A percentile compares a stretch with the other conserved stretches of the same genome.
Conservation (phyloP, 2,888 invertebrate genomes). For the Melinaea marsaeus region DNA sequence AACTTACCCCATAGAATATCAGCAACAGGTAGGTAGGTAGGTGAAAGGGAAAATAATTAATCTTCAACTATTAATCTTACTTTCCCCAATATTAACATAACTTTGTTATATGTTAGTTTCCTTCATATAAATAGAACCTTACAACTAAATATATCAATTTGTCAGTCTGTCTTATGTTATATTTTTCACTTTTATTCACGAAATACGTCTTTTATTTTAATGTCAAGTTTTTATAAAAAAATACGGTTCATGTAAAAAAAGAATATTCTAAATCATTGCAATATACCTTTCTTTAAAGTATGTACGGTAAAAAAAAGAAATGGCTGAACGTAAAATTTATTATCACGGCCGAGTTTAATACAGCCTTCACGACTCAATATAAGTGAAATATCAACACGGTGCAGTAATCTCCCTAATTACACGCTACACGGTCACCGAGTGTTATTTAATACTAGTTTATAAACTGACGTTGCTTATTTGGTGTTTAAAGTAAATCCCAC, state of each 20-base stretch:
- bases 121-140: not conserved
- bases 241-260: too few species aligned
- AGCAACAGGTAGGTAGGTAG: not conserved
- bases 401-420: slow-evolving; percentile 4
- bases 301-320: not conserved
- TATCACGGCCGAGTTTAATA: not conserved
- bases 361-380: not conserved
- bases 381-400: slow-evolving; percentile 4
- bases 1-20: not conserved
- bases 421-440: not conserved
- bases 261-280: not conserved
- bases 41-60: not conserved
- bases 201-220: too few species aligned
- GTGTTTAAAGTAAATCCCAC: too few species aligned
- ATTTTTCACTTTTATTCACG: too few species aligned
- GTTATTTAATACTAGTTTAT: slow-evolving; percentile 2
- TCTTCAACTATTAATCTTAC: slow-evolving; percentile 1
- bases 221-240: too few species aligned
- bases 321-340: not conserved
- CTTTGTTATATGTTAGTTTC: not conserved
- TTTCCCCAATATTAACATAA: slow-evolving; percentile 3
- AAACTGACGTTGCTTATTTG: not conserved
- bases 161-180: too few species aligned
- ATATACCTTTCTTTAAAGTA: not conserved
- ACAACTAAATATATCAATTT: too few species aligned